A percentile compares a stretch with the other conserved stretches of the same genome.
phyloP scores from a whole-genome alignment of 30 jellyfish, hydroid and myxozoan genomes.

The Aurelia coerulea region DNA sequence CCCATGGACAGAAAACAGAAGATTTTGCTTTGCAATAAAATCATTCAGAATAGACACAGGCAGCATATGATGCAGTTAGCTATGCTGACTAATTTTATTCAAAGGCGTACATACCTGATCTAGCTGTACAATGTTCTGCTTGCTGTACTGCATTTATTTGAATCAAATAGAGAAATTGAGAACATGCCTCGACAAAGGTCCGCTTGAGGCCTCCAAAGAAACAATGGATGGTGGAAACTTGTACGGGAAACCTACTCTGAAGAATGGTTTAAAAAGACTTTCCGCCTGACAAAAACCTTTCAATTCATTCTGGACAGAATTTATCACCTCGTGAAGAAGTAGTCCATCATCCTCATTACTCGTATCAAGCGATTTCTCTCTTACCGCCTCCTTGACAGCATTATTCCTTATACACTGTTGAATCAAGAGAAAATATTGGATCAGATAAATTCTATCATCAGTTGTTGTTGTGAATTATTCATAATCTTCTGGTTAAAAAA shows the following conservation, averaged over 20 bases:
- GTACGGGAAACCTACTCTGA: slow-evolving; percentile 48
- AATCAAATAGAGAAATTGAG: no score
- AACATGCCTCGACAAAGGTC: background rate
- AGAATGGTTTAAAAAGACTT: slow-evolving; percentile 21
- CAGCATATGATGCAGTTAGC: slow-evolving; percentile 49
- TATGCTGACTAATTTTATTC: slow-evolving; percentile 41
- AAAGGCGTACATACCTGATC: slow-evolving; percentile 26
- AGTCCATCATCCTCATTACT: no score
- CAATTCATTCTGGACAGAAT: slow-evolving; percentile 31
- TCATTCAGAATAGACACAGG: slow-evolving; percentile 28
- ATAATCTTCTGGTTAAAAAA: no score
- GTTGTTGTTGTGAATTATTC: no score
- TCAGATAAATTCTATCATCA: no score
- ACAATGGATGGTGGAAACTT: slow-evolving; percentile 53
- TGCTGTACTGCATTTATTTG: slow-evolving; percentile 21
- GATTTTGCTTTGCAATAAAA: slow-evolving; percentile 23
- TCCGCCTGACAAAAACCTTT: slow-evolving; percentile 41
- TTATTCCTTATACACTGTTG: no score
- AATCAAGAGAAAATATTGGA: no score
- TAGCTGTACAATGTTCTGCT: slow-evolving; percentile 24
- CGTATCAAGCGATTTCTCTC: no score
- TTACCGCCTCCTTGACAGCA: no score
- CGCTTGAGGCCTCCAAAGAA: slow-evolving; percentile 20
- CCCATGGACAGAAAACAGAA: slow-evolving; percentile 28
- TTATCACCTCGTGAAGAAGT: slow-evolving; percentile 6